phyloP scores from a whole-genome alignment of 1,140 invertebrate genomes.

The Limonius californicus region DNA sequence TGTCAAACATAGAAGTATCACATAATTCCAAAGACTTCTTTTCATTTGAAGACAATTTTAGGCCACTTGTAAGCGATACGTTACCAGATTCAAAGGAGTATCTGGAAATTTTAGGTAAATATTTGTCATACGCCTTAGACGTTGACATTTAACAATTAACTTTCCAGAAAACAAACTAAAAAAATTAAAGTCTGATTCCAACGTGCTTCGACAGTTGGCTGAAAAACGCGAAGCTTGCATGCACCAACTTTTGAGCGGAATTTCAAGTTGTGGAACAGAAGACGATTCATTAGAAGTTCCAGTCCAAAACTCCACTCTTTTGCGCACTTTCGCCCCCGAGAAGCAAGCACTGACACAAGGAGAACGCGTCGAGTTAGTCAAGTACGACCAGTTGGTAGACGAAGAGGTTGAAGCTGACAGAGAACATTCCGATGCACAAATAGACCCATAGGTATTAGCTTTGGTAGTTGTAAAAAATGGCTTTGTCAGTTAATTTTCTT shows the following conservation, averaged over 20 bases:
- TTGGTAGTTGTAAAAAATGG: constrained; percentile 24
- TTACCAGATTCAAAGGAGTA: constrained; percentile 47
- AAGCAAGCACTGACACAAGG: constrained; percentile 49
- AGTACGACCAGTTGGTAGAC: constrained; percentile 48
- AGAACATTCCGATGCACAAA: background rate
- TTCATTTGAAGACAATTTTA: constrained; percentile 52
- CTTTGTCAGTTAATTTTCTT: constrained; percentile 45
- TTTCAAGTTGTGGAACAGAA: constrained; percentile 19
- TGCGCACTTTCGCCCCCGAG: constrained; percentile 48
- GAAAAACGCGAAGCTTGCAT: constrained; percentile 50
- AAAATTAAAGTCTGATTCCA: constrained; percentile 48
- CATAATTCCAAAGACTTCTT: constrained; percentile 18
- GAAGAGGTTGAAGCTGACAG: background rate
- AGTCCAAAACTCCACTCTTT: constrained; percentile 42
- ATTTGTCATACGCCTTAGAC: no score
- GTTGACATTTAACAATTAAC: no score
- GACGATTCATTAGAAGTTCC: constrained; percentile 45
- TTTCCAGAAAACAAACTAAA: constrained; percentile 49
- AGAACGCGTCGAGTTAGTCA: constrained; percentile 49
- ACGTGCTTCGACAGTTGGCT: constrained; percentile 48
- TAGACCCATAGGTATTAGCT: background rate
- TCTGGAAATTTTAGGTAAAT: constrained; percentile 44
- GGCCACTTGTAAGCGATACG: constrained; percentile 28
- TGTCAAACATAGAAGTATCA: background rate
- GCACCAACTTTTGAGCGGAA: constrained; percentile 43